Evolutionary conservation across 2,888 invertebrate genomes (phyloP).

Genomic region (Drosophila borborema): DNA sequence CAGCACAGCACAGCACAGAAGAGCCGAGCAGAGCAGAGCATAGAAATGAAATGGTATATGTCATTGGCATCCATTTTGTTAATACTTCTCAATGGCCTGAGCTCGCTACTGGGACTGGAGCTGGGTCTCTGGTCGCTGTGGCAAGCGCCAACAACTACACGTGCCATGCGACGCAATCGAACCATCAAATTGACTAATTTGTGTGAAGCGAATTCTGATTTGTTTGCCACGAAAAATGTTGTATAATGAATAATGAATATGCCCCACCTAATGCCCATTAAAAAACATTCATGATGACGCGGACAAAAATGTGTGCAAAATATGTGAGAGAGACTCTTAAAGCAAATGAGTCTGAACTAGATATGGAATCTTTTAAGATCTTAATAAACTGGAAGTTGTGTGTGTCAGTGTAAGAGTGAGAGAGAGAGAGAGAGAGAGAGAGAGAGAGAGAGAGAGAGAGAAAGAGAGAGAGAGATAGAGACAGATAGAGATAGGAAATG

Average conservation of each 20-base stretch:
- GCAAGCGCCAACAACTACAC: constrained; percentile 14
- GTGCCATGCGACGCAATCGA: constrained; percentile 30
- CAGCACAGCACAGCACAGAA: not conserved
- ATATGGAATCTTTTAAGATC: not conserved
- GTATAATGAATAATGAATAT: constrained; percentile 70
- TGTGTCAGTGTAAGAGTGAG: not conserved
- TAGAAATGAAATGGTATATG: constrained; percentile 9
- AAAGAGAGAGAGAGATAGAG: too few relatives aligned
- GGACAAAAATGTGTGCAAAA: not conserved
- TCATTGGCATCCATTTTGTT: constrained; percentile 17
- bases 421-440: too few relatives aligned
- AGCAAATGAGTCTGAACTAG: not conserved
- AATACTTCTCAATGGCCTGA: not conserved
- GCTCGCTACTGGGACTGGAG: not conserved
- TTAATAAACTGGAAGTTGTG: not conserved
- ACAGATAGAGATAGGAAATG: too few relatives aligned
- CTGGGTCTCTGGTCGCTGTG: not conserved
- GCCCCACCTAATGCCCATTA: constrained; percentile 81
- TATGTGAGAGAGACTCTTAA: not conserved
- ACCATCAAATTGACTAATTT: constrained; percentile 58
- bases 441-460: too few relatives aligned
- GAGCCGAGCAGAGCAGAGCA: not conserved
- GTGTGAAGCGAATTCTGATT: constrained; percentile 66
- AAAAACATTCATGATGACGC: not conserved
- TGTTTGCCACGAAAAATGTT: constrained; percentile 33